A percentile compares a stretch with the other conserved stretches of the same genome.
Conservation (phyloP, 2,113 vertebrate species). For the Actinemys pallida region DNA sequence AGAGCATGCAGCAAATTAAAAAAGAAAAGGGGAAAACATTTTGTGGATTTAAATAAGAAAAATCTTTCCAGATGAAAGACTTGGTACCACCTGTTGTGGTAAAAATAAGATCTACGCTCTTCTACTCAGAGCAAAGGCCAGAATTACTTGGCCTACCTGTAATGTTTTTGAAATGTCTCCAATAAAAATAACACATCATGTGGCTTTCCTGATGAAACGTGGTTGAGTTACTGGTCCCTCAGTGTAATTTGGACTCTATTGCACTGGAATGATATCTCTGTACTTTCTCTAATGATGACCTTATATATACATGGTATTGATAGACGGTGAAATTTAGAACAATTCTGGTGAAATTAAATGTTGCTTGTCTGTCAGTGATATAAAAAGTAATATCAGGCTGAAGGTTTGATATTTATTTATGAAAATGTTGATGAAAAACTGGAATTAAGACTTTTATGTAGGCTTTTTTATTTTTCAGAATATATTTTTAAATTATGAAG, state of each 20-base stretch:
- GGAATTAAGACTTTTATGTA: background rate
- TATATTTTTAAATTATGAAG: background rate
- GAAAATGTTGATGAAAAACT: background rate
- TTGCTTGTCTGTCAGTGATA: constrained; percentile 25
- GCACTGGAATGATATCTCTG: constrained; percentile 16
- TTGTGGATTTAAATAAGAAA: constrained; percentile 9
- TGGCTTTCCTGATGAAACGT: constrained; percentile 55
- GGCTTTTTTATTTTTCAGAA: rapidly evolving
- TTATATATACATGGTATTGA: background rate
- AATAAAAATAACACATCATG: constrained; percentile 36
- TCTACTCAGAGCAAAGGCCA: constrained; percentile 19
- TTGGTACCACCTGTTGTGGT: constrained; percentile 33
- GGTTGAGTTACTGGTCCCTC: constrained; percentile 43
- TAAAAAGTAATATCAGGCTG: background rate
- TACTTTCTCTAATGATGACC: constrained; percentile 24
- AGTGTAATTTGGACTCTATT: constrained; percentile 17
- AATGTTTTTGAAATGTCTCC: constrained; percentile 58
- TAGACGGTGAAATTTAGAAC: background rate
- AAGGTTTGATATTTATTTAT: background rate
- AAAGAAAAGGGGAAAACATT: background rate
- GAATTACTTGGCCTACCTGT: constrained; percentile 53
- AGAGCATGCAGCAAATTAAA: constrained; percentile 9
- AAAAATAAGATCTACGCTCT: background rate
- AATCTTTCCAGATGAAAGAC: constrained; percentile 44
- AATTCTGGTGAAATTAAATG: background rate